Conservation (phyloP, 2,113 vertebrate species). For the Fregata magnificens region DNA sequence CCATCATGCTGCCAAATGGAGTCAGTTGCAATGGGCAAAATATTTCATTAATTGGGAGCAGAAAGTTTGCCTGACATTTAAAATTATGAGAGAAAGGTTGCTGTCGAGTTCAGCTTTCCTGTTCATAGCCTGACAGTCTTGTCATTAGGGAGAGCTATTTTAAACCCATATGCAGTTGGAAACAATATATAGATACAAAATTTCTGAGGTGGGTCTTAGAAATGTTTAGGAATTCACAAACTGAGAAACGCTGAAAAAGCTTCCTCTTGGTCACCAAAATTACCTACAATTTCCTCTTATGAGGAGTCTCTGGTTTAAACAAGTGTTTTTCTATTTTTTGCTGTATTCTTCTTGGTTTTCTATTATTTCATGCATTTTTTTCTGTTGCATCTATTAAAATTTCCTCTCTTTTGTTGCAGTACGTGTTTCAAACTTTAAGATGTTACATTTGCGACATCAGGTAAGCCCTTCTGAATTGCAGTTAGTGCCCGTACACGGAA, state of each 20-base stretch:
- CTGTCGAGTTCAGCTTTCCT: not conserved
- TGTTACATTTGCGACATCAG: accelerated
- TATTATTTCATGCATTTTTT: not conserved
- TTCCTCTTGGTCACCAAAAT: not conserved
- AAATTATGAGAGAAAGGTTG: not conserved
- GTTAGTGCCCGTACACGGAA: accelerated
- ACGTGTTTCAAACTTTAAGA: not conserved
- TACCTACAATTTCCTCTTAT: not conserved
- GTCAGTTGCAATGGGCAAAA: not conserved
- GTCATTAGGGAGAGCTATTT: not conserved
- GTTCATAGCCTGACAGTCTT: not conserved
- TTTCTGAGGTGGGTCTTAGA: not conserved
- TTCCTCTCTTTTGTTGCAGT: not conserved
- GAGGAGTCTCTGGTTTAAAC: not conserved
- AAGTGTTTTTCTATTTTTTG: not conserved
- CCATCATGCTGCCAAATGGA: not conserved
- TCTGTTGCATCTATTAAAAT: not conserved
- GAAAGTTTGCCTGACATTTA: not conserved
- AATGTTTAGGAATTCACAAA: not conserved
- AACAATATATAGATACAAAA: not conserved
- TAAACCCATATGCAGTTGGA: not conserved
- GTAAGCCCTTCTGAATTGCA: not conserved
- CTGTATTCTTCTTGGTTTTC: not conserved
- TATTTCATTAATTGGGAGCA: not conserved
- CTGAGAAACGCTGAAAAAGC: not conserved